Evolutionary conservation across 2,888 invertebrate species (phyloP).

Genomic region (Epistrophe grossulariae): DNA sequence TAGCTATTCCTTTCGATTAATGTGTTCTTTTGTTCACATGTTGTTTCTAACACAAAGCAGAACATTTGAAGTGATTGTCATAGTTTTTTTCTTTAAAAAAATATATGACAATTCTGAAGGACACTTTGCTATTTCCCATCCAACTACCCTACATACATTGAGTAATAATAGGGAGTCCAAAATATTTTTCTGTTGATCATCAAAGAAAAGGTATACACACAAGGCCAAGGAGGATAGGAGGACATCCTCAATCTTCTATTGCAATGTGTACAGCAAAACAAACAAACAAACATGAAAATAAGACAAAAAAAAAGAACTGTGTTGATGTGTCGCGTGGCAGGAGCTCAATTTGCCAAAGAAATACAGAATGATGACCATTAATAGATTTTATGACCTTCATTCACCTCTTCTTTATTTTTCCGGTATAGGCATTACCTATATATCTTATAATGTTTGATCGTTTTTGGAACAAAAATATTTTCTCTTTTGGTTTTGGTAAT

Average conservation of each 20-base stretch:
- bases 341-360: slow-evolving; percentile 47
- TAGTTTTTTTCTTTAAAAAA: slow-evolving; percentile 5
- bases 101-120: slow-evolving; percentile 26
- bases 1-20: slow-evolving; percentile 27
- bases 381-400: slow-evolving; percentile 44
- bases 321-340: slow-evolving; percentile 67
- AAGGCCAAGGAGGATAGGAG: slow-evolving; percentile 16
- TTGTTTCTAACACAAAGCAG: slow-evolving; percentile 9
- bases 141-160: slow-evolving; percentile 32
- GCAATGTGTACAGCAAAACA: slow-evolving; percentile 20
- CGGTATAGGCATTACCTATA: neutral
- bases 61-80: slow-evolving; percentile 11
- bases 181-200: slow-evolving; percentile 11
- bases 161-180: slow-evolving; percentile 9
- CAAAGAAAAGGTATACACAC: slow-evolving; percentile 20
- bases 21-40: slow-evolving; percentile 21
- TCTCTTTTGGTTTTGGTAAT: slow-evolving; percentile 33
- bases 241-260: slow-evolving; percentile 5
- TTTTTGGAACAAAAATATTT: slow-evolving; percentile 61
- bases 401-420: slow-evolving; percentile 43
- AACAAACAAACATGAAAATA: slow-evolving; percentile 25
- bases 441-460: slow-evolving; percentile 46
- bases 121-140: slow-evolving; percentile 16
- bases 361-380: slow-evolving; percentile 43
- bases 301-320: slow-evolving; percentile 3